Conservation (phyloP, 2,113 vertebrate genomes). For the Centropus bengalensis region DNA sequence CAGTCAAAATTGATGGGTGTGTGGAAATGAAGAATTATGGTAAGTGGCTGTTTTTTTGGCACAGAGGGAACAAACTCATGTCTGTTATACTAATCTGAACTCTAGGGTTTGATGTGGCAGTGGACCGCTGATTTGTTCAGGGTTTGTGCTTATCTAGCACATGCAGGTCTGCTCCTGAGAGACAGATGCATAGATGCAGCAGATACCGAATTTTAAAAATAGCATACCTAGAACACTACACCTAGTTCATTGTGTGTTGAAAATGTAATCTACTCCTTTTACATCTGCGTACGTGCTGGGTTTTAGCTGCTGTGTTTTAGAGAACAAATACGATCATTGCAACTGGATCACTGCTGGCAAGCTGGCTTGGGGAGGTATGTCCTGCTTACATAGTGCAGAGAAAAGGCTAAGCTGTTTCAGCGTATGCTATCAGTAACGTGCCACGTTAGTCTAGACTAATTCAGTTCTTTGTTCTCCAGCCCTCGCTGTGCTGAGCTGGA, state of each 20-base stretch:
- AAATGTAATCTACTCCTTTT: neutral
- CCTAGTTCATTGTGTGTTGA: neutral
- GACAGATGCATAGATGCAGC: neutral
- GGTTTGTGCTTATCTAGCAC: neutral
- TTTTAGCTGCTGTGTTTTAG: neutral
- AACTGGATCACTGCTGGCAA: neutral
- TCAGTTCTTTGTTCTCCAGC: conserved; percentile 42
- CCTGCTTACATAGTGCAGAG: neutral
- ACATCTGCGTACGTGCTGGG: neutral
- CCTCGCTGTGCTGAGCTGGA: neutral
- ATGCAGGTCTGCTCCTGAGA: neutral
- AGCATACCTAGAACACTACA: neutral
- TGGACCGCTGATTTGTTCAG: neutral
- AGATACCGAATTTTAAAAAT: neutral
- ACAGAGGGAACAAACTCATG: neutral
- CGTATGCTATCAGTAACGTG: accelerated
- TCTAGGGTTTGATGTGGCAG: neutral
- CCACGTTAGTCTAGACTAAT: neutral
- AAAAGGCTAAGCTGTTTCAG: neutral
- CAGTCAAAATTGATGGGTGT: neutral
- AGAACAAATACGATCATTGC: neutral
- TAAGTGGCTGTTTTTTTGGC: neutral
- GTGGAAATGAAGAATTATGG: neutral
- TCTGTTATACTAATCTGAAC: neutral
- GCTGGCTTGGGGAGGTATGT: neutral